These are phyloP conservation scores for Sarcophilus harrisii DNA, from an alignment of 2,797 vertebrate species.

Conservation along the genomic window DNA sequence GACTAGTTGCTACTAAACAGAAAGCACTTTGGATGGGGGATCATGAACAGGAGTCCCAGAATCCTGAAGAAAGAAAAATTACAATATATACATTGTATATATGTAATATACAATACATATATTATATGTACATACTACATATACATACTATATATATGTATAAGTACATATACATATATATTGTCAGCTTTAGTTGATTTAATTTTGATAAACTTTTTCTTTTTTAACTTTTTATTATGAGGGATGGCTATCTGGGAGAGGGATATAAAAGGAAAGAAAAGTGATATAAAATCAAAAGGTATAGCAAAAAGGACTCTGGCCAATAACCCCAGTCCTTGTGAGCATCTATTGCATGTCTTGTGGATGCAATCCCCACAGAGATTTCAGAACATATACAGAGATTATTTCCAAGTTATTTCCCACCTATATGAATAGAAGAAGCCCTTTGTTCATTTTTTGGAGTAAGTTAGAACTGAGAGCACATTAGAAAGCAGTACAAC, in stretches of 20 bases:
- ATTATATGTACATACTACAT: neutral
- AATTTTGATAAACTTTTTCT: neutral
- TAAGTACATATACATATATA: no score
- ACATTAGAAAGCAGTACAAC: neutral
- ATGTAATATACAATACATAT: no score
- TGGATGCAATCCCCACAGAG: neutral
- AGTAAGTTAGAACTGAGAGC: neutral
- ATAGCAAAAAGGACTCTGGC: neutral
- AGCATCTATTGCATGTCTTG: neutral
- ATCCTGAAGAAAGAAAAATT: no score
- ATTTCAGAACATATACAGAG: neutral
- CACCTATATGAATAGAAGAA: neutral
- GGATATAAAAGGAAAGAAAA: neutral
- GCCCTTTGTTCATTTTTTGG: neutral
- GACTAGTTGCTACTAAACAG: neutral
- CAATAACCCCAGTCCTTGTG: neutral
- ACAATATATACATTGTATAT: neutral
- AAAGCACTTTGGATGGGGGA: neutral
- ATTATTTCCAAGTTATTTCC: neutral
- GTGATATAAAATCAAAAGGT: neutral
- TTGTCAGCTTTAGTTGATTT: no score
- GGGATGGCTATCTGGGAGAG: neutral
- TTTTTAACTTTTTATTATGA: neutral
- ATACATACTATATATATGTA: no score
- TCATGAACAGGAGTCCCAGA: neutral